Base-by-base conservation (phyloP, 2,888 invertebrate species). In the Campoplex capitator region DNA sequence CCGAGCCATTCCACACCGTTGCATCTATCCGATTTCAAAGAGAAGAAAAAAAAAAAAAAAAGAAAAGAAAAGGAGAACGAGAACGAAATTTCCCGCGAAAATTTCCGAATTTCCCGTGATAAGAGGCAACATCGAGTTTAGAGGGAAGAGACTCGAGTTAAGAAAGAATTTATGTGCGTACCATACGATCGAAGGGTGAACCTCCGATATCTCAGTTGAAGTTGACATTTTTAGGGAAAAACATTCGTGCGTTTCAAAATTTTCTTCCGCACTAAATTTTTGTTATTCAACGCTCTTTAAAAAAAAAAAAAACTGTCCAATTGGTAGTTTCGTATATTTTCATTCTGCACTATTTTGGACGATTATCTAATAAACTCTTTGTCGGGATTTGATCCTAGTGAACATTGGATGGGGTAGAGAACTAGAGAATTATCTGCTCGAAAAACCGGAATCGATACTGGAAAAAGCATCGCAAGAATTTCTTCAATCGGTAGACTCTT, bases 1-100 rank as follows among this genome's bases (percentile, higher is more conserved):
- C 65, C 80, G 65, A 73, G 73, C 82, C 56, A 67, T 82, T 82
- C 82, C 82, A 76, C 68, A 18, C 68, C 75, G 82, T 83, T 83
- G 82, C 75, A 76, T 76, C 48, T 76, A 83, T 83, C 82, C 68
- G 80, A 68, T 84, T 76, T 38, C 28, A 67, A 79, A 84, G 28
- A 48, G 68, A 86, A 78, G 73, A 78, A 73, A 70, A 81, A 38
- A 38, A 38, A 38, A 38, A 42, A 2, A 38, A 38, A 38, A 38
- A 38, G 6, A 38, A 38, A 78, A 77, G 74, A 76, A 70, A 81
- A 42, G 4, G 8, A 73, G 18, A 42, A 42, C 7, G 9, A 48
- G 23, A 54, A 70, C 23, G 58, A 76, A 67, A 83, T 67, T 81
- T 81, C 38, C 74, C 74, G 68, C 82, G 23, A 82, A 81, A 76